Conservation (phyloP, 2,797 vertebrate genomes). For the Falco naumanni region DNA sequence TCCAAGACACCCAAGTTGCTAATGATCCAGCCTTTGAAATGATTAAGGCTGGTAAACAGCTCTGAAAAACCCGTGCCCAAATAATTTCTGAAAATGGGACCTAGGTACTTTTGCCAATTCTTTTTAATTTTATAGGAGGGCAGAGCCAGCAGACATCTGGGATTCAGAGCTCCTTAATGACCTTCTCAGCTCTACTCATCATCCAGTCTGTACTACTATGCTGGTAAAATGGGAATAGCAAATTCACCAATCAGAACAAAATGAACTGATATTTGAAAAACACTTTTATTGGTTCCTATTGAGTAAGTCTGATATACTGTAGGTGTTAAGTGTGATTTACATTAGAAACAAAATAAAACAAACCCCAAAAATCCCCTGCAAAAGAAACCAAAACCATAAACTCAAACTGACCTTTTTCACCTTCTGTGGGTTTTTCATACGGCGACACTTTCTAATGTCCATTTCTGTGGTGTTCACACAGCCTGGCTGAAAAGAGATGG, state of each 20-base stretch:
- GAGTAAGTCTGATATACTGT: neutral
- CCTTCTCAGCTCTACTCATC: neutral
- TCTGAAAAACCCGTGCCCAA: neutral
- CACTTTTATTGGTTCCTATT: neutral
- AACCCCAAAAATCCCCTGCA: neutral
- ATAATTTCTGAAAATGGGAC: neutral
- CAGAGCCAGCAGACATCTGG: neutral
- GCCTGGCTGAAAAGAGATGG: constrained; percentile 84
- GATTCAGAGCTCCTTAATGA: neutral
- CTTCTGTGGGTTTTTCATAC: constrained; percentile 94
- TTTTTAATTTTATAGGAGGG: neutral
- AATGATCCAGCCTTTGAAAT: neutral
- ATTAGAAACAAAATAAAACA: neutral
- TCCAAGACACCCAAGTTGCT: neutral
- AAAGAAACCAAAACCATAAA: neutral
- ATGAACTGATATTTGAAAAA: neutral
- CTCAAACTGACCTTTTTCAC: constrained; percentile 89
- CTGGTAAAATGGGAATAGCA: neutral
- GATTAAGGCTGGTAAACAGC: neutral
- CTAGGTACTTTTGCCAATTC: neutral
- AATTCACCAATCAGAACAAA: neutral
- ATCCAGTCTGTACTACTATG: neutral
- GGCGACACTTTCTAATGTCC: constrained; percentile 97
- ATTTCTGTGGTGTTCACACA: constrained; percentile 98
- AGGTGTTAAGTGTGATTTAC: neutral